Percentiles rank a stretch among this genome's conserved stretches.
phyloP scores from a whole-genome alignment of 2,113 vertebrate genomes.

The Vulpes ferrilata region DNA sequence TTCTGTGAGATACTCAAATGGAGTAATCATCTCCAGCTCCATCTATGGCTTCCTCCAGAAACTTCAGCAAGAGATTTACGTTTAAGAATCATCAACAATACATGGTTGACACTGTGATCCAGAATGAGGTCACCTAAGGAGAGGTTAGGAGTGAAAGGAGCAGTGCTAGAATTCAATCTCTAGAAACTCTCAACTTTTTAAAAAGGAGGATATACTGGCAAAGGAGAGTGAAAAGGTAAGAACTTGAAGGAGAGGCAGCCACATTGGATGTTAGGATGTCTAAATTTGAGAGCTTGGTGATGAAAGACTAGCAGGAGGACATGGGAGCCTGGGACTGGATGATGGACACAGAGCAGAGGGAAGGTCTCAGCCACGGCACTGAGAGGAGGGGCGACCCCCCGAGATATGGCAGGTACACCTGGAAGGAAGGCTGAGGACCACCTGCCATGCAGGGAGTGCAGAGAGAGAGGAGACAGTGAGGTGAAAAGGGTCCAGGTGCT shows the following conservation, averaged over 20 bases:
- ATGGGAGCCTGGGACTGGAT: not conserved
- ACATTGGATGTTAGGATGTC: not conserved
- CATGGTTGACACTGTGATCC: not conserved
- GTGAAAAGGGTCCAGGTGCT: no score
- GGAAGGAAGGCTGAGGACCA: not conserved
- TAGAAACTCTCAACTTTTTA: not conserved
- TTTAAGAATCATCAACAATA: not conserved
- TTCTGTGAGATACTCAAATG: not conserved
- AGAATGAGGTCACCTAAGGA: not conserved
- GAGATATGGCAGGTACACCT: accelerated
- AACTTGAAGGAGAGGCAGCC: not conserved
- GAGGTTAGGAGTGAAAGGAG: not conserved
- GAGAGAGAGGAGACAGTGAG: not conserved
- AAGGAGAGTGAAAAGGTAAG: not conserved
- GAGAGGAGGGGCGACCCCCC: not conserved
- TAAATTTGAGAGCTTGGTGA: not conserved
- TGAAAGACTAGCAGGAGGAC: not conserved
- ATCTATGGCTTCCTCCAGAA: not conserved
- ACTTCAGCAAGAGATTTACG: not conserved
- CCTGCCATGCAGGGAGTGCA: not conserved
- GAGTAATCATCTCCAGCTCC: not conserved
- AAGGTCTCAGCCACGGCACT: not conserved
- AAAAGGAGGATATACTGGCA: not conserved
- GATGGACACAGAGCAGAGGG: not conserved
- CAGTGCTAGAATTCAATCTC: not conserved